These are phyloP conservation scores for Coregonus suidteri DNA, from an alignment of 2,797 vertebrate species.

Conservation along the genomic window DNA sequence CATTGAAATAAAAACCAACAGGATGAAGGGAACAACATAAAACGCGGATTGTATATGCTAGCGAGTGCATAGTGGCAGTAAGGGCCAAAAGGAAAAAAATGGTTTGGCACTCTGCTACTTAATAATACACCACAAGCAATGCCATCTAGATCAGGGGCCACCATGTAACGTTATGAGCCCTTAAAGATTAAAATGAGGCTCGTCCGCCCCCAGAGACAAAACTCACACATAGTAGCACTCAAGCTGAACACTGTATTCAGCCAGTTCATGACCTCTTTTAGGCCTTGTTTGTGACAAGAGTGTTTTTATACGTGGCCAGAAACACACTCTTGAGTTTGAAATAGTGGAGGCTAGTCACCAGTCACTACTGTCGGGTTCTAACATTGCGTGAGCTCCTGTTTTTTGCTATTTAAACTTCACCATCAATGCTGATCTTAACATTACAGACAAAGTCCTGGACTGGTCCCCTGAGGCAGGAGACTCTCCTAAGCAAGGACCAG, in stretches of 20 bases:
- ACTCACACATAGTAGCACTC: conserved; percentile 19
- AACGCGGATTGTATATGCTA: not conserved
- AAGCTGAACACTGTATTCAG: conserved; percentile 32
- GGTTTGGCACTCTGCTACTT: no score
- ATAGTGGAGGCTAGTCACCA: conserved; percentile 23
- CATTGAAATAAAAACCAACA: not conserved
- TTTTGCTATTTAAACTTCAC: conserved; percentile 26
- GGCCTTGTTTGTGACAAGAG: conserved; percentile 22
- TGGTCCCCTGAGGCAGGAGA: not conserved
- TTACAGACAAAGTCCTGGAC: not conserved
- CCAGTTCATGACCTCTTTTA: conserved; percentile 14
- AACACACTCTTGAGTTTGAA: no score
- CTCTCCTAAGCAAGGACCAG: not conserved
- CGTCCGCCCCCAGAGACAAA: no score
- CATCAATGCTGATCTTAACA: conserved; percentile 22
- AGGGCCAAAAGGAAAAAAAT: no score
- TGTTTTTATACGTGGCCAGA: conserved; percentile 18
- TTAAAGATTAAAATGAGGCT: conserved; percentile 22
- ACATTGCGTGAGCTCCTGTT: conserved; percentile 22
- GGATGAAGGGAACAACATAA: not conserved
- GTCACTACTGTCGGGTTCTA: conserved; percentile 25
- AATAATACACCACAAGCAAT: no score
- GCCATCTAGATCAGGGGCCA: no score
- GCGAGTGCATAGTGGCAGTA: no score
- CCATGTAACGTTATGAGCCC: conserved; percentile 28